Evolutionary conservation across 2,888 invertebrate species (phyloP), one percentile per base, ranked within the genome.

Genomic region (Cabera pusaria): DNA sequence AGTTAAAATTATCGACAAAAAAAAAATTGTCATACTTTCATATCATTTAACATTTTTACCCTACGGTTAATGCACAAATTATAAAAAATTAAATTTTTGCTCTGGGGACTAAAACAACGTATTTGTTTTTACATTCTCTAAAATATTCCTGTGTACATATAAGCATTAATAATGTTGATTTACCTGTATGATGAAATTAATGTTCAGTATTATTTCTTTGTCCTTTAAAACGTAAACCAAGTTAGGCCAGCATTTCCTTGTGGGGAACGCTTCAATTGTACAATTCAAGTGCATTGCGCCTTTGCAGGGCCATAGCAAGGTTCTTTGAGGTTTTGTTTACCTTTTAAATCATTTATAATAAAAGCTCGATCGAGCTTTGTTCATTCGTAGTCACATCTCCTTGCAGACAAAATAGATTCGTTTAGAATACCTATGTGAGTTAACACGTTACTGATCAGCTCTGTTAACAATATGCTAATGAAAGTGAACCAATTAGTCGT

Each of bases 181-280:
- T n/a, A n/a, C n/a, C n/a, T n/a, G n/a, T n/a, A n/a, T n/a, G n/a
- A n/a, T n/a, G n/a, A n/a, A n/a, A n/a, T n/a, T n/a, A n/a, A n/a
- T n/a, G n/a, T 21, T 21, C 25, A 25, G 48, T 36, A 42, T n/a
- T n/a, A 40, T 52, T 28, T 18, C 27, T 38, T 44, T 48, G 38
- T 40, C 36, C 40, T 25, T 34, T 26, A 29, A 25, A 10, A 22
- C 14, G 29, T 25, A 39, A 39, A 25, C 34, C 38, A 44, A 36
- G 29, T 62, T 59, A 61, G 69, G 68, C 63, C 61, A 61, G 69
- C 67, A 67, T 71, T 69, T 69, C 62, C 69, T 69, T 69, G 67
- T 67, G 49, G 60, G 36, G 50, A 64, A 61, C 59, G 52, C 64
- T 56, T 55, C 66, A 74, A 71, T 73, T 69, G 68, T 71, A 64